These are phyloP conservation scores for Neolamprologus sp. DNA, from an alignment of 2,113 vertebrate genomes.

Conservation along the genomic window DNA sequence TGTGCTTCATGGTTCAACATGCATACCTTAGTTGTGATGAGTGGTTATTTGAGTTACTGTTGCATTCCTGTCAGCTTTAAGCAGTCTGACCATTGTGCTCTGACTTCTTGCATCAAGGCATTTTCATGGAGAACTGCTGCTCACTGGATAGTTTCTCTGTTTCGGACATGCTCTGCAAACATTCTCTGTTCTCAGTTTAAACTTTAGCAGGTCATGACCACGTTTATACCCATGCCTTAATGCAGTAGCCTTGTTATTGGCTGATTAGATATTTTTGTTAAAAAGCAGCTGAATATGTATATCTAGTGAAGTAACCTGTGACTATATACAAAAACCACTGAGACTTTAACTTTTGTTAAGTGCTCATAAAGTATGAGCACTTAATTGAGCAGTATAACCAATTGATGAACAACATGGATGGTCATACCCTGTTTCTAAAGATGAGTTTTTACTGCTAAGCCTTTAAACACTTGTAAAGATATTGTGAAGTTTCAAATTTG, in stretches of 20 bases:
- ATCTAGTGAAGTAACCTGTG: background rate
- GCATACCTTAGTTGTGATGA: background rate
- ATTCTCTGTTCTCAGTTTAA: background rate
- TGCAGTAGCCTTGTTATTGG: background rate
- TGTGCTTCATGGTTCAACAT: background rate
- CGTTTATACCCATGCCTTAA: background rate
- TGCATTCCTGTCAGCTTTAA: background rate
- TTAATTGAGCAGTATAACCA: background rate
- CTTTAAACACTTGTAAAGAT: background rate
- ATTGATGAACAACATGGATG: background rate
- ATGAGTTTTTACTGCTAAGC: background rate
- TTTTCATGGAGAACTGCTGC: background rate
- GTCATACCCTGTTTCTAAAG: background rate
- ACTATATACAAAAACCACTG: background rate
- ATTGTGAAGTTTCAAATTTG: background rate
- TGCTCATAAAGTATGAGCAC: background rate
- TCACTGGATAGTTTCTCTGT: background rate
- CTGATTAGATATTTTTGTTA: background rate
- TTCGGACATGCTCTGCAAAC: background rate
- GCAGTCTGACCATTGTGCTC: background rate
- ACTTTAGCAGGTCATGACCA: background rate
- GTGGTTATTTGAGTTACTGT: background rate
- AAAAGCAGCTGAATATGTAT: background rate
- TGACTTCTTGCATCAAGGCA: background rate
- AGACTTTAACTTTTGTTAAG: background rate